Evolutionary conservation across 2,888 invertebrate genomes (phyloP), one percentile per base, ranked within the genome.

Genomic region (Apodemia duryi): DNA sequence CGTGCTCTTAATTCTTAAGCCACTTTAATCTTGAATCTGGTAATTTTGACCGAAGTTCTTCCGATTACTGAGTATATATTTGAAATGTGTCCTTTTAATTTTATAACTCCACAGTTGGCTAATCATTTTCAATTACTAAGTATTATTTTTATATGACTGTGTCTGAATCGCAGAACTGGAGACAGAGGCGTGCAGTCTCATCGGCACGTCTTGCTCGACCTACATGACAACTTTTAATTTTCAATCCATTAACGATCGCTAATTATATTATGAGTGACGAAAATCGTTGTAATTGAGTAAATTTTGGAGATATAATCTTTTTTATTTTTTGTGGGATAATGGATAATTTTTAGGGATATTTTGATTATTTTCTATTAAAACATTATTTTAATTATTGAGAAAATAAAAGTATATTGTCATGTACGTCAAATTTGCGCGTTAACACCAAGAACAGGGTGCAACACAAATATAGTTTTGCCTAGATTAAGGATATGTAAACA

Each of bases 31-130:
- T 38, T 38, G 38, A 38, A 38, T 38, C 3, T 38, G 38, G 38
- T 38, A 5, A 38, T 38, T 38, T 38, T 38, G 38, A 38, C 6
- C 38, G 38, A 38, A 38, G 6, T 38, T 38, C 13, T 43, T 43
- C 10, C 43, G 11, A 43, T 43, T 43, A 41, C 43, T 43, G 43
- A 32, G 57, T n/a, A 32, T 57, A n/a, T 49, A 49, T 49, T 49
- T 49, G n/a, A 49, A n/a, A 6, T n/a, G 2, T 6, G 5, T n/a
- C n/a, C n/a, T 49, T 49, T 49, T 13, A 13, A 28, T 54, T 54
- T 35, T 57, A 57, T 57, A 57, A 57, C 57, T 57, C 57, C 57
- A 57, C 57, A 4, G 57, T 57, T 57, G 35, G 35, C 57, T 13
- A 6, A 29, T 32, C 57, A 57, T 57, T 57, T 35, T 35, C 57